Base-by-base conservation (phyloP, 2,888 invertebrate species). In the Habrosyne pyritoides region DNA sequence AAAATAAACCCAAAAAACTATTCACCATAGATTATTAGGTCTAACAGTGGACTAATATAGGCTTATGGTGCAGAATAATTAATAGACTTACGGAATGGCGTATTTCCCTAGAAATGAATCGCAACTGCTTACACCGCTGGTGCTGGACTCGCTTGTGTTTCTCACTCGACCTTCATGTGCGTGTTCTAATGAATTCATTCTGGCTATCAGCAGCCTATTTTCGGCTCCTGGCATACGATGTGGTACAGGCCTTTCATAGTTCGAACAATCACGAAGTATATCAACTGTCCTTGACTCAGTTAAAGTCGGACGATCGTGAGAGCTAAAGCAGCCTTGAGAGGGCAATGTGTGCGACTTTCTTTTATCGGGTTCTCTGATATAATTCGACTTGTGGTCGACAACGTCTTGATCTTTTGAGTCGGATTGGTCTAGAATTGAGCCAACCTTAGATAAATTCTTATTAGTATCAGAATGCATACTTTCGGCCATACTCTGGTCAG, bases 71-170 rank as follows among this genome's bases (percentile, higher is more conserved):
- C n/a, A 5, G 5, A 50, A 22, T 21, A 57, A 26, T 33, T 42
- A 47, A 60, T 49, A 47, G 47, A 89, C 91, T 89, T 83, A 94
- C 93, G 93, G 94, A 70, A 94, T 89, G 63, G 91, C 89, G 69
- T 93, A 93, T 78, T 94, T 94, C 59, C 94, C 95, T 24, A 94
- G 91, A 52, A 94, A 94, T 1, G 96, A 97, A 82, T 97, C 97
- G 71, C 95, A 96, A 56, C 97, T 97, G 84, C 96, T 96, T 21
- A 97, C 95, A 47, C 97, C 97, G 61, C 96, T 97, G 0, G 96
- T 96, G 57, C 96, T 96, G 1, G 96, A 96, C 77, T 97, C 97
- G n/a, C 93, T 93, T 0, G 90, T 93, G 59, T 93, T 91, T 59
- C 93, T 81, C 33, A 91, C 88, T 52, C 93, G 73, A 2, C 90